Evolutionary conservation across 1,140 invertebrate species (phyloP), one percentile per base, ranked within the genome.

Genomic region (Trichoplusia ni): DNA sequence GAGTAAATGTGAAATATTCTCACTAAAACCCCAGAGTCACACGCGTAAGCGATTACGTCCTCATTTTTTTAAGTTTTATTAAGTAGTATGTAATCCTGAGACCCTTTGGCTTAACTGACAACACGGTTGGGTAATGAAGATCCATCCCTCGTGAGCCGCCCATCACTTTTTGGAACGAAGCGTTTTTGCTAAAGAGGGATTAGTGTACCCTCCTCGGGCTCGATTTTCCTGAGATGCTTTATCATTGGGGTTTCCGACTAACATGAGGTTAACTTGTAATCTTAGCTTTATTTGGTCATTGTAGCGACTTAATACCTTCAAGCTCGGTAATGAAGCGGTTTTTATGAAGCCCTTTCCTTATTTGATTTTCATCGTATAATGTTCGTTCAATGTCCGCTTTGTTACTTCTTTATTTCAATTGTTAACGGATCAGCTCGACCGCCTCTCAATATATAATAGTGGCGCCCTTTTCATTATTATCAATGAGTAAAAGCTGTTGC

Each of bases 241-340:
- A 88, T 90, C 84, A 89, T 90, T 89, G 80, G 78, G 84, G 79
- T 79, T 86, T 85, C 75, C 78, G 77, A 82, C 81, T 83, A 86
- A 90, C 84, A 87, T 90, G 85, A 88, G 85, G 87, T 90, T 89
- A 88, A 89, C 87, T 89, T 88, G 86, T 90, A 89, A 90, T 89
- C 86, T 90, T 88, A 83, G 86, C 84, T 86, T 89, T 90, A 86
- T 89, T 89, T 85, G 77, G 76, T 73, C 84, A 75, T 79, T 84
- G 76, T 88, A 82, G 64, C 70, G 69, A 77, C 80, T 86, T 88
- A 88, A 86, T 86, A 72, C 80, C 71, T 78, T 63, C 73, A 72
- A 81, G 79, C 73, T 75, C 62, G 44, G 75, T 83, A 84, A 87
- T 81, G 75, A 89, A 84, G 71, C 59, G 71, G 69, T 82, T 82